Evolutionary conservation across 2,797 vertebrate genomes (phyloP), one percentile per base, ranked within the genome.

Genomic region (Sebastolobus altivelis): DNA sequence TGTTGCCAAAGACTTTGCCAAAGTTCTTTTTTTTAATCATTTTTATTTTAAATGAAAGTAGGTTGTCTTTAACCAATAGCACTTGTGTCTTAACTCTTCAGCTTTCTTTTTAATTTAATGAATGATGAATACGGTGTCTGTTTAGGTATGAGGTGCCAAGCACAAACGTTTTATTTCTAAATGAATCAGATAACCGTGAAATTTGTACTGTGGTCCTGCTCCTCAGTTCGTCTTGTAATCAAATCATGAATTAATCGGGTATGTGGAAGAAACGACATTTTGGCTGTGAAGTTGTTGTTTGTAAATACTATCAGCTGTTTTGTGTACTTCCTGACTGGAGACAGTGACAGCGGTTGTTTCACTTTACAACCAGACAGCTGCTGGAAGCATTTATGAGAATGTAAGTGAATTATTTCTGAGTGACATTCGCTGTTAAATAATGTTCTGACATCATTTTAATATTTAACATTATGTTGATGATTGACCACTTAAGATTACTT

Each of bases 1-100:
- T 74, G 62, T 59, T 70, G n/a, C 80, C 74, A 65, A 86, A 80
- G 22, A 81, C 20, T 52, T 66, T 83, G 31, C 22, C 10, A 7
- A 63, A 43, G 0, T 46, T 60, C 0, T 49, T 75, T 68, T 67
- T 70, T 43, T 77, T 10, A 29, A 52, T 43, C 2, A 25, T 74
- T 86, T 81, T 87, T 65, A 68, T 75, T 88, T 77, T 27, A 80
- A 87, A 80, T 75, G 58, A 81, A 72, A 66, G 35, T 55, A 68
- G 20, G n/a, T 77, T 62, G 20, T 65, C 40, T 75, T 31, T 65
- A 56, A 89, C 62, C 65, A 27, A 61, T 60, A 90, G 62, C 81
- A 82, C 80, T 80, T 52, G 0, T 18, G 52, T 87, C 59, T 80
- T 72, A 80, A 71, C n/a, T 76, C 22, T 20, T 8, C 25, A 58